Percentiles rank a stretch among this genome's conserved stretches.
Conservation (phyloP, 2,113 vertebrate genomes). For the Sapajus apella region DNA sequence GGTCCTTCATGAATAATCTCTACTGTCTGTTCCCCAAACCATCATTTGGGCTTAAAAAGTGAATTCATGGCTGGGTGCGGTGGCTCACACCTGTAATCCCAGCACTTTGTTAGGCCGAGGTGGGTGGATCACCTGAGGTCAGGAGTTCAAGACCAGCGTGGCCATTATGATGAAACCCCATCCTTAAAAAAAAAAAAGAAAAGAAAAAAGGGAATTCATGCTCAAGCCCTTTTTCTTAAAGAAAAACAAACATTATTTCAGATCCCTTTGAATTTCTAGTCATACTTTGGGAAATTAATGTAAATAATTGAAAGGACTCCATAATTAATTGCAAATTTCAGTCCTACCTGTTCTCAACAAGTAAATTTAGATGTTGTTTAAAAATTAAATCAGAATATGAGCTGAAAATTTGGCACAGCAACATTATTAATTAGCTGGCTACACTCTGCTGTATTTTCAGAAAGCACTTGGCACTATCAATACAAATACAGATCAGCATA, state of each 20-base stretch:
- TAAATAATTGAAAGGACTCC: background rate
- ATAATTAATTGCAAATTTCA: background rate
- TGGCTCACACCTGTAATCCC: no score
- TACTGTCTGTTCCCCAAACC: background rate
- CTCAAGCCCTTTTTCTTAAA: background rate
- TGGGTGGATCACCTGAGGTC: no score
- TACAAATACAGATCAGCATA: background rate
- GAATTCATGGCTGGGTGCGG: background rate
- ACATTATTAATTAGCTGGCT: background rate
- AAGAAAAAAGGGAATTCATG: background rate
- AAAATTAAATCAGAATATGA: background rate
- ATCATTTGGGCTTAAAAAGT: background rate
- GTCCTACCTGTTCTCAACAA: background rate
- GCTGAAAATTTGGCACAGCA: background rate
- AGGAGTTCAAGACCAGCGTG: no score
- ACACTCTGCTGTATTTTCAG: conserved; percentile 12
- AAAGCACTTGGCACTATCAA: background rate
- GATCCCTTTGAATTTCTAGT: background rate
- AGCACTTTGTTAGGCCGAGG: no score
- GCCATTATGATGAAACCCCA: no score
- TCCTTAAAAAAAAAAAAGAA: no score
- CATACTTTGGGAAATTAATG: background rate
- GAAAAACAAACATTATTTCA: background rate
- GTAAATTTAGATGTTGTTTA: background rate
- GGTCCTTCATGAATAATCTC: background rate